phyloP scores from a whole-genome alignment of 2,797 vertebrate genomes.

The Choloepus didactylus region DNA sequence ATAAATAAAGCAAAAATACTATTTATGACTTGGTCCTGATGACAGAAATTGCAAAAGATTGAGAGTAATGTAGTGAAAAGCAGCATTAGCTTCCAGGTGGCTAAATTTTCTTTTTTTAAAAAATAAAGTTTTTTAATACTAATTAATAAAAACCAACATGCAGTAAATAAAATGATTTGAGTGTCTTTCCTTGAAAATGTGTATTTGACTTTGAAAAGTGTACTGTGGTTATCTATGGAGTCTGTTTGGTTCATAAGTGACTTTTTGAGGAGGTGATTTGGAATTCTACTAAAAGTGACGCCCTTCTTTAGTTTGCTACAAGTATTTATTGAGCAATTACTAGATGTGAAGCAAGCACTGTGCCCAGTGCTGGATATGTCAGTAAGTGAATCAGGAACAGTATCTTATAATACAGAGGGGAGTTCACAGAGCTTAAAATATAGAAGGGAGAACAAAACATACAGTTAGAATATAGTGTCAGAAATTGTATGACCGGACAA shows the following conservation, averaged over 20 bases:
- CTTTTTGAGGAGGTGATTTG: not conserved
- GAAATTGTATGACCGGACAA: not conserved
- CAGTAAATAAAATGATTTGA: not conserved
- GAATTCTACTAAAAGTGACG: constrained; percentile 6
- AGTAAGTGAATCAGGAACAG: not conserved
- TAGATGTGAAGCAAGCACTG: not conserved
- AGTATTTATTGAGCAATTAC: not conserved
- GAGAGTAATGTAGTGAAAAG: not conserved
- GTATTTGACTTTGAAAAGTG: not conserved
- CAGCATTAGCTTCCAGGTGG: not conserved
- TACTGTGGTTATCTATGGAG: not conserved
- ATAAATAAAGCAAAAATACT: not conserved
- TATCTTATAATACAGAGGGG: not conserved
- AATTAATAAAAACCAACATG: not conserved
- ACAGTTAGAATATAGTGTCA: not conserved
- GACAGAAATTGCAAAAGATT: not conserved
- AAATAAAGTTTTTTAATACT: not conserved
- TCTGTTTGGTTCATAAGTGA: not conserved
- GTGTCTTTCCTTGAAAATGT: not conserved
- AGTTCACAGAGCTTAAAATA: not conserved
- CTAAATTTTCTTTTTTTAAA: not conserved
- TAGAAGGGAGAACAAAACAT: not conserved
- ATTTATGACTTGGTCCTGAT: not conserved
- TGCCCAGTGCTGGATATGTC: not conserved
- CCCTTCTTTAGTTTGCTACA: not conserved